Evolutionary conservation across 2,888 invertebrate species (phyloP), one percentile per base, ranked within the genome.

Genomic region (Dynastes tityus): DNA sequence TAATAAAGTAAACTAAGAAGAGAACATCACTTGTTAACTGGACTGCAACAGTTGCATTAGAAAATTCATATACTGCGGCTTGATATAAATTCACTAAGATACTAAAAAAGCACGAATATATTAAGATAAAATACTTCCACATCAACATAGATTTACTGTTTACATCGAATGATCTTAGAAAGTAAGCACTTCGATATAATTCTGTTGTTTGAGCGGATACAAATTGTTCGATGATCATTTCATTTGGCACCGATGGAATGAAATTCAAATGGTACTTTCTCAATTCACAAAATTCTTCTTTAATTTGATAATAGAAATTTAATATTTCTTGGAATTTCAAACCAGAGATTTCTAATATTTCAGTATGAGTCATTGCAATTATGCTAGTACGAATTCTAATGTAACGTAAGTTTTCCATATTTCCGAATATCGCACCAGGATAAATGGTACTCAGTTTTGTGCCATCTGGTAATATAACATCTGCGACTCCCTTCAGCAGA

Each of bases 401-500:
- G 11, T 65, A 77, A 5, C 61, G 27, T 2, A 67, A 61, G n/a
- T 76, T 73, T 22, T 80, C 80, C 63, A 83, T 73, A 67, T 82
- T 82, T 16, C 83, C 83, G 73, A 81, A 82, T 32, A 83, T 78
- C 13, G 82, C 75, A 8, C 82, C 83, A 9, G 79, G 63, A 37
- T 78, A 61, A 27, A 83, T 67, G 2, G 80, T 81, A n/a, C 79
- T 76, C 27, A 83, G 76, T 45, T 80, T 79, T 22, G 81, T 82
- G 9, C 83, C 83, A 79, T 82, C 82, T 1, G 83, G 80, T 8
- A 82, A 80, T 13, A 83, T 77, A n/a, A 83, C 80, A 68, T 83
- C 83, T 11, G 82, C 82, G n/a, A 77, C 64, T 2, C 83, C 83
- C 9, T 76, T 75, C 9, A 78, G 61, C 8, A 83, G 16, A 27